Base-by-base conservation (phyloP, 2,797 vertebrate genomes). In the Trachurus trachurus region DNA sequence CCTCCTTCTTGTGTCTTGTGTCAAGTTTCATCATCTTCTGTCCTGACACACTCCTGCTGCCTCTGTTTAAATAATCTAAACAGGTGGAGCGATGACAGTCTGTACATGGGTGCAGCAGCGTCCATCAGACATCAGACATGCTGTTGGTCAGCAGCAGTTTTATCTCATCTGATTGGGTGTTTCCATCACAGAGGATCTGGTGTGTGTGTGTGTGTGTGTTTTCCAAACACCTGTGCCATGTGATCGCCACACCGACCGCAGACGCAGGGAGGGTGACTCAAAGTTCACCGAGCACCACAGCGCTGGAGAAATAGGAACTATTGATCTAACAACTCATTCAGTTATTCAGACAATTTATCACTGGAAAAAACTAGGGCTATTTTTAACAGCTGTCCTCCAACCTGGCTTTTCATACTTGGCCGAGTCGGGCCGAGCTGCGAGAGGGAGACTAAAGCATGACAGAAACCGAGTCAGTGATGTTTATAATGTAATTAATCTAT, bases 101-200 rank as follows among this genome's bases (percentile, higher is more conserved):
- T 16, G 21, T 69, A 21, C 3, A 52, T 47, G 54, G 39, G 9
- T 66, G 1, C n/a, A 39, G 34, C 22, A 31, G 26, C 69, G 63
- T 61, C n/a, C 63, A 79, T 76, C 66, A 77, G 19, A 72, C n/a
- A 61, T 21, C 67, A 57, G 68, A 65, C 17, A 22, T 77, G n/a
- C 54, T 58, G 44, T 42, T 52, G 22, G 34, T 74, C 29, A 74
- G 40, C 52, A 66, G 9, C 49, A 58, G 26, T 59, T 79, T 81
- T 74, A 82, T 81, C 71, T 84, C 29, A 65, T 85, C 66, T 80
- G 62, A 22, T 83, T 61, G 34, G 29, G 60, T 73, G 74, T 91
- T 91, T 87, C 64, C 86, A 90, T 74, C 64, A 80, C 82, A 80
- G 67, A 68, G 63, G 63, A 85, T 87, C 54, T 67, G 45, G 81